These are phyloP conservation scores for Syrrhaptes paradoxus DNA, from an alignment of 2,113 vertebrate species.

Conservation along the genomic window DNA sequence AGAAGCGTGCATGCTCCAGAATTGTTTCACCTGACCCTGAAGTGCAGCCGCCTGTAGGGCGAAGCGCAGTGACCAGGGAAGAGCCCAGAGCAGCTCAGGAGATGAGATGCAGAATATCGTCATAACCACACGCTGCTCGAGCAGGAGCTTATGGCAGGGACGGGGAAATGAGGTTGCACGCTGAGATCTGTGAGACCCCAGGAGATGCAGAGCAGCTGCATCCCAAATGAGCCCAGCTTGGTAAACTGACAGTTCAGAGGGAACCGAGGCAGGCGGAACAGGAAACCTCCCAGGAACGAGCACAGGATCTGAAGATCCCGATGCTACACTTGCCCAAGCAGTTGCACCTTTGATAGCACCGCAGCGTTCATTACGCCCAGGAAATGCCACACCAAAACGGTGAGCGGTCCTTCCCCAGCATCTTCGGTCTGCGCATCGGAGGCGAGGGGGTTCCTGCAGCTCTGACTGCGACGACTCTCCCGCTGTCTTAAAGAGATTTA, in stretches of 20 bases:
- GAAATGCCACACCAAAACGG: not conserved
- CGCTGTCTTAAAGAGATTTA: not conserved
- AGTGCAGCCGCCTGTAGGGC: not conserved
- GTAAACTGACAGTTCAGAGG: not conserved
- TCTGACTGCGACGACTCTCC: accelerated
- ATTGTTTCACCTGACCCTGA: not conserved
- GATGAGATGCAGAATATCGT: not conserved
- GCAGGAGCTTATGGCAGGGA: not conserved
- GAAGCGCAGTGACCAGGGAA: not conserved
- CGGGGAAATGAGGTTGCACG: not conserved
- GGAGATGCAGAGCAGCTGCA: slow-evolving; percentile 28
- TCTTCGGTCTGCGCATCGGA: not conserved
- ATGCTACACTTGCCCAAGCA: not conserved
- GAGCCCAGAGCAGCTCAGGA: not conserved
- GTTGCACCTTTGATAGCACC: not conserved
- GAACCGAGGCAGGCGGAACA: not conserved
- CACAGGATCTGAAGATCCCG: not conserved
- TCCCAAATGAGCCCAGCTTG: slow-evolving; percentile 7
- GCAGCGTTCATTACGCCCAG: not conserved
- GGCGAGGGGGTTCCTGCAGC: not conserved
- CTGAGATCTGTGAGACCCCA: slow-evolving; percentile 1
- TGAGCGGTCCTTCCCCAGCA: not conserved
- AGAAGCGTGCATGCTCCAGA: not conserved
- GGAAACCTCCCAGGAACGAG: not conserved
- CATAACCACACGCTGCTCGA: not conserved